Evolutionary conservation across 1,140 invertebrate genomes (phyloP).

Genomic region (Magallana ariakensis): DNA sequence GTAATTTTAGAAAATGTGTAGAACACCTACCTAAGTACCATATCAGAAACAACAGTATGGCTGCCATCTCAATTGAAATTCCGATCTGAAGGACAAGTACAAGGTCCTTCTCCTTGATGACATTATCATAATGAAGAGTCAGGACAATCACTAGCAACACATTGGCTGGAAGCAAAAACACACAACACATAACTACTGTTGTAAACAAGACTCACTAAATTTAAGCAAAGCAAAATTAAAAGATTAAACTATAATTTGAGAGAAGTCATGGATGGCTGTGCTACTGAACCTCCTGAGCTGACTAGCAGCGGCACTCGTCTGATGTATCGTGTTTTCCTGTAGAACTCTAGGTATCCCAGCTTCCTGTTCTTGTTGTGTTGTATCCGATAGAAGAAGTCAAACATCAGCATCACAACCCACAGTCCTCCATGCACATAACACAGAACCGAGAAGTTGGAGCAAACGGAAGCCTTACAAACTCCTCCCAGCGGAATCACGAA

Average conservation of each 20-base stretch:
- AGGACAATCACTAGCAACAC: slow-evolving; percentile 62
- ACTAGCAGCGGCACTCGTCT: slow-evolving; percentile 67
- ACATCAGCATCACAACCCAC: slow-evolving; percentile 66
- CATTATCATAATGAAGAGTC: background rate
- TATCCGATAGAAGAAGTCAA: slow-evolving; percentile 66
- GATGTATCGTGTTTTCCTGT: slow-evolving; percentile 69
- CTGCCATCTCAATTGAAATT: slow-evolving; percentile 57
- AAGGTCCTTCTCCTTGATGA: background rate
- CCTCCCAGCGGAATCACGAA: slow-evolving; percentile 62
- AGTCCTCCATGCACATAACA: slow-evolving; percentile 68
- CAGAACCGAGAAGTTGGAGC: slow-evolving; percentile 52
- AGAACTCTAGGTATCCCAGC: slow-evolving; percentile 73
- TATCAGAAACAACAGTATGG: slow-evolving; percentile 60
- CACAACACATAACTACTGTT: too few species aligned
- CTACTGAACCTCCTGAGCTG: slow-evolving; percentile 65
- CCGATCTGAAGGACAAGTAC: slow-evolving; percentile 61
- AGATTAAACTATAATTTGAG: too few species aligned
- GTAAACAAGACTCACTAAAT: too few species aligned
- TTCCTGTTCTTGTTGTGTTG: slow-evolving; percentile 68
- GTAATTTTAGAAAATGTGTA: background rate
- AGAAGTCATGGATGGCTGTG: too few species aligned
- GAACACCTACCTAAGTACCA: slow-evolving; percentile 66
- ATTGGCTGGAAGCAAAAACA: slow-evolving; percentile 60
- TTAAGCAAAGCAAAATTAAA: too few species aligned
- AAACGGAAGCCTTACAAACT: background rate